phyloP scores from a whole-genome alignment of 2,113 vertebrate species.

The Felis catus region F.catus_Fca126_mat1.0 CM031417.1:65805001-65805500 shows the following conservation, averaged over 20 bases:
- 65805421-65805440: neutral
- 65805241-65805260: neutral
- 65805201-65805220: neutral
- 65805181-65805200: neutral
- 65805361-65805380: neutral
- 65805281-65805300: neutral
- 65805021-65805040: conserved; percentile 35
- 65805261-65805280: neutral
- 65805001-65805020: conserved; percentile 46
- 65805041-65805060: neutral
- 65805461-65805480: neutral
- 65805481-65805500: conserved; percentile 47
- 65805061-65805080: neutral
- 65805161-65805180: neutral
- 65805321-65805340: neutral
- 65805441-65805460: neutral
- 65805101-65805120: conserved; percentile 1
- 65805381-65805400: neutral
- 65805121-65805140: neutral
- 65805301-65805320: neutral
- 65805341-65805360: neutral
- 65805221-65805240: neutral
- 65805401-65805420: neutral
- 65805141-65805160: neutral
- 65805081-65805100: neutral